Evolutionary conservation across 53 echinoderm and acorn worm species (phyloP).

Genomic region (Echinarachnius parma): DNA sequence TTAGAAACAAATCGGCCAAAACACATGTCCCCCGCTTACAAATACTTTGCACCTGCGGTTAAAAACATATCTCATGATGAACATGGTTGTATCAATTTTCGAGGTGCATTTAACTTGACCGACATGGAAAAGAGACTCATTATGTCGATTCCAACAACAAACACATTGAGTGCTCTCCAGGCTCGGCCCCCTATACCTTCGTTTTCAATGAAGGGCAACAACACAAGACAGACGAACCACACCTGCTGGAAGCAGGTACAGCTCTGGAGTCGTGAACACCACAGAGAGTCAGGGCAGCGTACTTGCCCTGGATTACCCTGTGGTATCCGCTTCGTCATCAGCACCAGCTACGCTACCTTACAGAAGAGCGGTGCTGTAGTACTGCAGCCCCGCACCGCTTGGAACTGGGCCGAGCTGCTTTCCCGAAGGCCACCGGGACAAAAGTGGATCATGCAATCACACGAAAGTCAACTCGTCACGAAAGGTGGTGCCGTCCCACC

Average conservation of each 20-base stretch:
- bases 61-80: too few relatives aligned
- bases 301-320: conserved; percentile 27
- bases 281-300: not conserved
- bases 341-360: not conserved
- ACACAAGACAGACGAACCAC: not conserved
- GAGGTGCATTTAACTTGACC: too few relatives aligned
- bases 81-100: too few relatives aligned
- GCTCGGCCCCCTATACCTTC: too few relatives aligned
- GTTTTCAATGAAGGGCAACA: too few relatives aligned
- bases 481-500: conserved; percentile 1
- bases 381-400: not conserved
- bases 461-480: conserved; percentile 15
- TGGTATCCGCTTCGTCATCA: conserved; percentile 3
- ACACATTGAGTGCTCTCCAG: too few relatives aligned
- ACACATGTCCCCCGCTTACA: too few relatives aligned
- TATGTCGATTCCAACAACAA: too few relatives aligned
- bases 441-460: conserved; percentile 20
- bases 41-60: too few relatives aligned
- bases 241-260: conserved; percentile 4
- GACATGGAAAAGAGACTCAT: too few relatives aligned
- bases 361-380: conserved; percentile 21
- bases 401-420: conserved; percentile 22
- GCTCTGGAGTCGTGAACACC: not conserved
- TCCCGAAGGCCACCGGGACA: not conserved
- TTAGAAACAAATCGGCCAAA: too few relatives aligned